A percentile compares a stretch with the other conserved stretches of the same genome.
phyloP scores from a whole-genome alignment of 2,113 vertebrate species.

The Heterochromis multidens region DNA sequence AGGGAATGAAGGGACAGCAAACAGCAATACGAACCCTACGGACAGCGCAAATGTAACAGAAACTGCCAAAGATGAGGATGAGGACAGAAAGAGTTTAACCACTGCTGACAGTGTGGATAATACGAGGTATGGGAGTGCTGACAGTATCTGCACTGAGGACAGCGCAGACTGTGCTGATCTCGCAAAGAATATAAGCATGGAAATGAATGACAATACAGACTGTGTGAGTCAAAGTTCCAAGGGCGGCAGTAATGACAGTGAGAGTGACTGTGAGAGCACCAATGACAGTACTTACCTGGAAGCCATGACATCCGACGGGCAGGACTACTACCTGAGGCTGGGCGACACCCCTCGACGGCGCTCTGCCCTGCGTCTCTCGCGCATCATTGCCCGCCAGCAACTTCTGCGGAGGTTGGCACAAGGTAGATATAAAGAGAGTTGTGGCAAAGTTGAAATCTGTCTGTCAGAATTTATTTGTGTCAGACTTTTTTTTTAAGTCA shows the following conservation, averaged over 20 bases:
- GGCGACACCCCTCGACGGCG: slow-evolving; percentile 57
- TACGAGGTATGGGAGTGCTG: not conserved
- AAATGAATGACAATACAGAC: not conserved
- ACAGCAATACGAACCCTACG: not conserved
- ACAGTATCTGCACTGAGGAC: not conserved
- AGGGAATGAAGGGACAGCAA: not conserved
- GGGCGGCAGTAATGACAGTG: not conserved
- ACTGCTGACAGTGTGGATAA: not conserved
- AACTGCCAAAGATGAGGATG: not conserved
- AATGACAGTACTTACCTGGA: slow-evolving; percentile 55
- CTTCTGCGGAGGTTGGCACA: slow-evolving; percentile 65
- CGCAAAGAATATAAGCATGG: not conserved
- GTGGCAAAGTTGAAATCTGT: not conserved
- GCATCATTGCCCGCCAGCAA: slow-evolving; percentile 72
- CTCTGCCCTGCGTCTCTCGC: slow-evolving; percentile 73
- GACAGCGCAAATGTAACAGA: not conserved
- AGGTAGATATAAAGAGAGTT: slow-evolving; percentile 57
- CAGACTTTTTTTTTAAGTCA: too few relatives aligned
- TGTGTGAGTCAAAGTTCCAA: not conserved
- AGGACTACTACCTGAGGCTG: slow-evolving; percentile 73
- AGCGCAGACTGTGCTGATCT: not conserved
- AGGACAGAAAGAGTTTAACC: not conserved
- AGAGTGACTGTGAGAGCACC: slow-evolving; percentile 32
- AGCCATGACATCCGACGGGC: slow-evolving; percentile 65
- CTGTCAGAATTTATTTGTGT: not conserved